A percentile compares a stretch with the other conserved stretches of the same genome.
phyloP scores from a whole-genome alignment of 92 coral and sea anemone species.

The Actinernus sp. region DNA sequence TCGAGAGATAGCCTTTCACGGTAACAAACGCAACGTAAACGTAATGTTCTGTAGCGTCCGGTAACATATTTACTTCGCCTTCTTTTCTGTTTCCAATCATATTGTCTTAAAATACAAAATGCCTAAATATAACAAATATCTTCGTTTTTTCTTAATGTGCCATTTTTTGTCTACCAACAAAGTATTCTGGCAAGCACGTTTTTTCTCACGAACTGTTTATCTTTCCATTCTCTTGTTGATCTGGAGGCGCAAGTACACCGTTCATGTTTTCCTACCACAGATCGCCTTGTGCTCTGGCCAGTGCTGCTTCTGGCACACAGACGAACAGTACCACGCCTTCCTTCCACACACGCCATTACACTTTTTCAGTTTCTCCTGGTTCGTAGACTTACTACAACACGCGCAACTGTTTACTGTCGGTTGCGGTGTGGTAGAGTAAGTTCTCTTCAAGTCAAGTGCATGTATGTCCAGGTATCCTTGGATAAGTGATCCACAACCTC shows the following conservation, averaged over 20 bases:
- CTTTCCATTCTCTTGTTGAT: too few species aligned
- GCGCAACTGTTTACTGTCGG: background rate
- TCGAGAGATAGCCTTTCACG: too few species aligned
- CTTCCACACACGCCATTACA: slow-evolving; percentile 13
- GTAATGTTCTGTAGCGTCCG: too few species aligned
- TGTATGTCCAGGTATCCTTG: slow-evolving; percentile 8
- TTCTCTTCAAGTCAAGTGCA: background rate
- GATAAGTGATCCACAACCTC: background rate
- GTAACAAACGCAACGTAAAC: too few species aligned
- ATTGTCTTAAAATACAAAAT: too few species aligned
- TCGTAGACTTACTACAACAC: background rate
- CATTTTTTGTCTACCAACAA: too few species aligned
- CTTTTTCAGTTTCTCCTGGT: slow-evolving; percentile 16
- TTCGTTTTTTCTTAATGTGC: too few species aligned
- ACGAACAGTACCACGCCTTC: slow-evolving; percentile 20
- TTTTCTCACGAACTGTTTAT: too few species aligned
- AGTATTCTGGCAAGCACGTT: too few species aligned
- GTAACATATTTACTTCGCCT: too few species aligned
- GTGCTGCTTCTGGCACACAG: slow-evolving; percentile 15
- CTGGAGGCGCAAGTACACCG: background rate
- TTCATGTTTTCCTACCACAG: slow-evolving; percentile 3
- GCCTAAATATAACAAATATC: too few species aligned
- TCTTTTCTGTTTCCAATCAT: too few species aligned
- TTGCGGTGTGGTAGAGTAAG: background rate
- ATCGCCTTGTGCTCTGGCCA: slow-evolving; percentile 10